Evolutionary conservation across 2,113 vertebrate species (phyloP), one percentile per base, ranked within the genome.

Genomic region (Podarcis muralis): DNA sequence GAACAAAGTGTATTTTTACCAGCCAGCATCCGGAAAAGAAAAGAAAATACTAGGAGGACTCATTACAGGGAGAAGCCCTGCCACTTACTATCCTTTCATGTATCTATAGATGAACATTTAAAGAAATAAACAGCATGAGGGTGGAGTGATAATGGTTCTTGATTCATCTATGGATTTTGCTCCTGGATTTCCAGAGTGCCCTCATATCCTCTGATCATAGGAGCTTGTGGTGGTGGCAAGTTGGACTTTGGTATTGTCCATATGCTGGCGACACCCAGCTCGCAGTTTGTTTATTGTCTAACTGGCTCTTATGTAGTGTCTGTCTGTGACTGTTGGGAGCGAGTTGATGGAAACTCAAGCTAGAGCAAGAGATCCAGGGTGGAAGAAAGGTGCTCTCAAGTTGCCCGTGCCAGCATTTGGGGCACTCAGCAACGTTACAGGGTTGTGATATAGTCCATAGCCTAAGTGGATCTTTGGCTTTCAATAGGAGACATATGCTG

Each of bases 1-100:
- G 80, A 88, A 89, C 87, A 88, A 78, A 81, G 43, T 16, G 1
- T 65, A 48, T 30, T 25, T 84, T 88, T 85, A 84, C 68, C 81
- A 90, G 81, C n/a, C 75, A 27, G 71, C 79, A 76, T 88, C 57
- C 32, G 32, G 37, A 87, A 74, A 0, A 30, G 89, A 66, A 20
- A 6, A 74, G 69, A 91, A 79, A 83, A 75, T 59, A 53, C 5
- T 69, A 75, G 79, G 76, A 87, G 62, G 32, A 76, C 40, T n/a
- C 8, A 35, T 82, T 83, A 71, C 66, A 65, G 86, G 87, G 89
- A 88, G 32, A 72, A 68, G 9, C 27, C 23, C 37, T 92, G 85
- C 5, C 62, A 84, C 81, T 0, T 75, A 0, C 48, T 83, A 85
- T 4, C 9, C 48, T 88, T 80, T 83, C 32, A 81, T 80, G 79